Evolutionary conservation across 2,113 vertebrate genomes (phyloP).

Genomic region (Syrrhaptes paradoxus): DNA sequence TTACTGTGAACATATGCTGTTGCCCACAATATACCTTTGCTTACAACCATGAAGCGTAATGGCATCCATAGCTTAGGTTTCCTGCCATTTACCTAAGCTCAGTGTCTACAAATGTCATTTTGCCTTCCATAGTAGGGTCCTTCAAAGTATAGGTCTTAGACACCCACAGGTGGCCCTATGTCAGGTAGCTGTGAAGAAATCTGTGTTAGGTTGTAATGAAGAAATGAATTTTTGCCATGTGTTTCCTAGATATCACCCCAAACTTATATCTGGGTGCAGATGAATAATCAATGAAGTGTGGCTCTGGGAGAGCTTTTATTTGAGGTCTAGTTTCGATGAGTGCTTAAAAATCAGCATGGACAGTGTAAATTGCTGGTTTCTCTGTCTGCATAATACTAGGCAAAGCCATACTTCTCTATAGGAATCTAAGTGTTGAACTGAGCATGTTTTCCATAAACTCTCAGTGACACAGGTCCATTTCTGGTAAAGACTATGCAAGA

Average conservation of each 20-base stretch:
- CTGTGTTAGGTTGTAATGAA: background rate
- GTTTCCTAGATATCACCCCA: background rate
- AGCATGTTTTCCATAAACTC: slow-evolving; percentile 17
- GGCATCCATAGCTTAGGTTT: background rate
- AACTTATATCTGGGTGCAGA: background rate
- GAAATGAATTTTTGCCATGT: background rate
- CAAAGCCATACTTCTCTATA: background rate
- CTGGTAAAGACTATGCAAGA: slow-evolving; percentile 9
- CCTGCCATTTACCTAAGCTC: background rate
- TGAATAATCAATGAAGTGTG: background rate
- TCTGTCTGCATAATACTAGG: background rate
- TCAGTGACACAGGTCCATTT: background rate
- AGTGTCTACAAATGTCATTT: background rate
- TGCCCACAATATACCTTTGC: background rate
- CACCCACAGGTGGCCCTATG: background rate
- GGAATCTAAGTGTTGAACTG: background rate
- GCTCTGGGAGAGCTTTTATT: background rate
- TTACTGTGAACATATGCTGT: background rate
- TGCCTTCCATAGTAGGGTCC: background rate
- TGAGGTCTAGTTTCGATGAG: background rate
- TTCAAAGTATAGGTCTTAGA: background rate
- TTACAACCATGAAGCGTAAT: background rate
- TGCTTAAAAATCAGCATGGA: background rate
- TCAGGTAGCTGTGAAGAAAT: background rate
- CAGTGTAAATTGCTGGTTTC: background rate